These are phyloP conservation scores for Icerya purchasi DNA, from an alignment of 2,888 invertebrate genomes.

Conservation along the genomic window DNA sequence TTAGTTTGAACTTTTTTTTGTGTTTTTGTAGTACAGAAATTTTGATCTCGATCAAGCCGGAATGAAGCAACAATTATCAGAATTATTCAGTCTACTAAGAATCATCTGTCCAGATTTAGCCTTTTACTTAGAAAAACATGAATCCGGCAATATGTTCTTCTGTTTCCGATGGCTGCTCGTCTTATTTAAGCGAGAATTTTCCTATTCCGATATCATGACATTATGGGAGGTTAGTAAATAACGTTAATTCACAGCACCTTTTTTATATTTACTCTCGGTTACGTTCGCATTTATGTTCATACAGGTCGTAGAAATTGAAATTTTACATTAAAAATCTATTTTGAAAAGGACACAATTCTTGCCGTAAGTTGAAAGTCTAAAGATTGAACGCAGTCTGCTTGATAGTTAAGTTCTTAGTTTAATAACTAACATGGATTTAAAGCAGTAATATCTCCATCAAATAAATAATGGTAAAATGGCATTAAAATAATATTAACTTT, in stretches of 20 bases:
- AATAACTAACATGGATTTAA: too few species aligned
- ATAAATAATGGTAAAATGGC: too few species aligned
- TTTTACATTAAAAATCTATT: too few species aligned
- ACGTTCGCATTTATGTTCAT: not conserved
- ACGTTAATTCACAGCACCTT: not conserved
- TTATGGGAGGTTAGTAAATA: slow-evolving; percentile 61
- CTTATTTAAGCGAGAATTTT: slow-evolving; percentile 85
- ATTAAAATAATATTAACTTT: too few species aligned
- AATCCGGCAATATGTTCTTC: slow-evolving; percentile 93
- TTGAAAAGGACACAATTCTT: too few species aligned
- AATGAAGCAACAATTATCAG: slow-evolving; percentile 78
- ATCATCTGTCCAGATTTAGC: slow-evolving; percentile 69
- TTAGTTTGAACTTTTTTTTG: too few species aligned
- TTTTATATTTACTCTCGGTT: not conserved
- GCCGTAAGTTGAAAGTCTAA: too few species aligned
- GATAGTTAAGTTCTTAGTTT: too few species aligned
- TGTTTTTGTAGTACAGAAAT: slow-evolving; percentile 66
- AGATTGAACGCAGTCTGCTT: too few species aligned
- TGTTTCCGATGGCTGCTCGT: slow-evolving; percentile 96
- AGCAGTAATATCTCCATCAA: too few species aligned
- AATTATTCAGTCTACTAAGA: slow-evolving; percentile 57
- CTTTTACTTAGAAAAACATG: slow-evolving; percentile 63
- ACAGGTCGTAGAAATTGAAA: too few species aligned
- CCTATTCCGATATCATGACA: slow-evolving; percentile 61
- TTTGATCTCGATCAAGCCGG: slow-evolving; percentile 93